These are phyloP conservation scores for Haliaeetus leucogaster DNA, from an alignment of 2,113 vertebrate genomes.

Conservation along the genomic window DNA sequence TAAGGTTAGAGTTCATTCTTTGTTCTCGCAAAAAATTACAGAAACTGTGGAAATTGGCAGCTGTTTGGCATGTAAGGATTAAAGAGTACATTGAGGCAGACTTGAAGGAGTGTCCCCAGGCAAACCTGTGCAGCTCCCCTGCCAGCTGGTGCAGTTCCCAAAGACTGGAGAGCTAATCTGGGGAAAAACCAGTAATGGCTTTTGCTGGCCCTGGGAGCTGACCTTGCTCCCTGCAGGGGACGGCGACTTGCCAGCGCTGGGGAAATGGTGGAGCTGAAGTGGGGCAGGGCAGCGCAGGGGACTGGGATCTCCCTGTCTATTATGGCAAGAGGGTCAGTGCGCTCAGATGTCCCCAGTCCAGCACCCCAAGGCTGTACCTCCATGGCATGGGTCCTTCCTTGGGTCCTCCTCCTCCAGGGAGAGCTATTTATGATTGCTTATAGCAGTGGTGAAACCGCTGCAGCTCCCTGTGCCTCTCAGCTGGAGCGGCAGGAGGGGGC, in stretches of 20 bases:
- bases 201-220: background rate
- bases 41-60: background rate
- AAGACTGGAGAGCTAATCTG: background rate
- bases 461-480: background rate
- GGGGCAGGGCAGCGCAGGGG: fast-evolving
- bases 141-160: background rate
- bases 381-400: background rate
- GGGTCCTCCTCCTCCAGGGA: background rate
- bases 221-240: background rate
- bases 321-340: background rate
- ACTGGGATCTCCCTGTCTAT: background rate
- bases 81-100: background rate
- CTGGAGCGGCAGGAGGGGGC: background rate
- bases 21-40: background rate
- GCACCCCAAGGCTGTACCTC: background rate
- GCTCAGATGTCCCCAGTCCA: fast-evolving
- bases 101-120: background rate
- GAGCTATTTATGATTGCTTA: background rate
- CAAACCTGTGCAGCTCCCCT: background rate
- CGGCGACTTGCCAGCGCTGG: background rate
- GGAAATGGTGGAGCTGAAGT: background rate
- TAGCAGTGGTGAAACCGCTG: background rate
- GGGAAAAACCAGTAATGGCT: background rate
- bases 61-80: background rate
- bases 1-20: background rate